Percentiles rank a stretch among this genome's conserved stretches.
phyloP scores from a whole-genome alignment of 2,888 invertebrate species.

The Campopleginae sp. region DNA sequence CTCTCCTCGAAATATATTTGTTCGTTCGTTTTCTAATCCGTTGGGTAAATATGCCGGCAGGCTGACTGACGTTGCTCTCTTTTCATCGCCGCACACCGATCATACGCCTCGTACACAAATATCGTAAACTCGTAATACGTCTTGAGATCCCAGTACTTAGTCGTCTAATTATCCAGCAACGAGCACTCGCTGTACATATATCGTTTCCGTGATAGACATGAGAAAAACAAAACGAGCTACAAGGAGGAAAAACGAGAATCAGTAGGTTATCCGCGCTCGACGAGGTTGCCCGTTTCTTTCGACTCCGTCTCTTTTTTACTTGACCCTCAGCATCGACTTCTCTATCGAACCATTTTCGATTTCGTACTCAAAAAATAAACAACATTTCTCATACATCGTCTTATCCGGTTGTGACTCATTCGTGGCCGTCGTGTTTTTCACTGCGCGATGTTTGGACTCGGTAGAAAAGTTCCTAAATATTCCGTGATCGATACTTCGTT shows the following conservation, averaged over 20 bases:
- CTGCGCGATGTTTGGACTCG: slow-evolving; percentile 69
- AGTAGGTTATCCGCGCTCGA: slow-evolving; percentile 60
- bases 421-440: background rate
- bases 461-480: slow-evolving; percentile 81
- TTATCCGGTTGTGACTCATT: background rate
- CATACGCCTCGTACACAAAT: background rate
- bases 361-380: background rate
- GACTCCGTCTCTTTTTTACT: background rate
- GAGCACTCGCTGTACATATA: slow-evolving; percentile 14
- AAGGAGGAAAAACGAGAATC: slow-evolving; percentile 59
- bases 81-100: background rate
- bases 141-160: slow-evolving; percentile 1
- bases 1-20: background rate
- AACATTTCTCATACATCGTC: background rate
- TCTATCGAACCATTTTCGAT: background rate
- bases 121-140: slow-evolving; percentile 26
- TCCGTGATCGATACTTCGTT: slow-evolving; percentile 85
- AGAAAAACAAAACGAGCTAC: slow-evolving; percentile 19
- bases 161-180: slow-evolving; percentile 12
- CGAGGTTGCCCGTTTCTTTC: slow-evolving; percentile 17
- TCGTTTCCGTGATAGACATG: slow-evolving; percentile 48
- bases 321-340: background rate
- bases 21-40: background rate
- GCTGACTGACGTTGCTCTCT: background rate
- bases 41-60: background rate